A percentile compares a stretch with the other conserved stretches of the same genome.
phyloP scores from a whole-genome alignment of 2,113 vertebrate species.

The Cyanoliseus patagonus region DNA sequence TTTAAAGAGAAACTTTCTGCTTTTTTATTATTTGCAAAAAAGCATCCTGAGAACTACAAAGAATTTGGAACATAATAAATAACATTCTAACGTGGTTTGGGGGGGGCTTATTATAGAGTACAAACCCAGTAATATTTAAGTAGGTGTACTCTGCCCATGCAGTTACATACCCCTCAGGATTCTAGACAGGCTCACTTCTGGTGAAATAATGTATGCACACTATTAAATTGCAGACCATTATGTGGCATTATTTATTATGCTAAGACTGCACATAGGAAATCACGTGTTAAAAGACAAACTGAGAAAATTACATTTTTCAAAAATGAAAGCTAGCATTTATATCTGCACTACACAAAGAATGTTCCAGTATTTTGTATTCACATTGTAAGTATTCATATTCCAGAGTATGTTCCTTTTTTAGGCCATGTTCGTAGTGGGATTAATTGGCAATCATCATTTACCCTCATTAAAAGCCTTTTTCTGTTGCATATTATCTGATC shows the following conservation, averaged over 20 bases:
- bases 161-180: background rate
- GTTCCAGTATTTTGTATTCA: background rate
- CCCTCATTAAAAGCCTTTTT: background rate
- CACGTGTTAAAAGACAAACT: background rate
- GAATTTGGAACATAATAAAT: background rate
- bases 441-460: background rate
- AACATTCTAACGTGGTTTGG: background rate
- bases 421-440: background rate
- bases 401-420: background rate
- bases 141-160: background rate
- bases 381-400: background rate
- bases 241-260: background rate
- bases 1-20: background rate
- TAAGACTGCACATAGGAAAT: background rate
- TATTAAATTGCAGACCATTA: background rate
- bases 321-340: background rate
- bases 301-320: background rate
- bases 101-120: background rate
- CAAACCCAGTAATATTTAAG: background rate
- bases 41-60: background rate
- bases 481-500: background rate
- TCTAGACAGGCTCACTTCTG: background rate
- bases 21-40: background rate
- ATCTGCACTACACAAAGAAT: background rate
- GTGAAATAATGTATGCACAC: background rate